Evolutionary conservation across 2,797 vertebrate species (phyloP).

Genomic region (Iguana delicatissima): DNA sequence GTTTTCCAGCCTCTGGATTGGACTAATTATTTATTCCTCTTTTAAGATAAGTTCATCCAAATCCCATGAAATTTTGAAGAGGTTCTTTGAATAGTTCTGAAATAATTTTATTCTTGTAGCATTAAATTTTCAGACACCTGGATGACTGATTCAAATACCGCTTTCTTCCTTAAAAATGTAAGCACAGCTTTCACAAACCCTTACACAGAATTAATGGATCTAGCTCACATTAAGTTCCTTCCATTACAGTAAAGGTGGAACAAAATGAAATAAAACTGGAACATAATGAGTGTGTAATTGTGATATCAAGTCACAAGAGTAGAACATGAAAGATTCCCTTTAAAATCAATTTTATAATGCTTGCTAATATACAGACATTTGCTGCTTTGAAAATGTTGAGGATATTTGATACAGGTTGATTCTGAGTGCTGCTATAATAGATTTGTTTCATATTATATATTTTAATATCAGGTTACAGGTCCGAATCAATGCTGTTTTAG

Average conservation of each 20-base stretch:
- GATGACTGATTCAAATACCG: background rate
- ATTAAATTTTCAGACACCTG: background rate
- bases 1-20: too few species aligned
- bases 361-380: background rate
- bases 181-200: background rate
- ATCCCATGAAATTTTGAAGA: background rate
- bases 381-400: background rate
- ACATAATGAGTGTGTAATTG: constrained; percentile 31
- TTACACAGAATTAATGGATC: background rate
- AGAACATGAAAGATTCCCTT: constrained; percentile 27
- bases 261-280: background rate
- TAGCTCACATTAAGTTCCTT: background rate
- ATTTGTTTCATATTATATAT: background rate
- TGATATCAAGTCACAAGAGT: constrained; percentile 31
- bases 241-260: background rate
- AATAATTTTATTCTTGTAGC: background rate
- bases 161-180: too few species aligned
- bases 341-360: background rate
- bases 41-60: background rate
- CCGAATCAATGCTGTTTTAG: background rate
- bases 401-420: background rate
- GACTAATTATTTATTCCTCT: too few species aligned
- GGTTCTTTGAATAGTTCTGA: background rate
- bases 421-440: background rate
- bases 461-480: background rate